Conservation (phyloP, 2,797 vertebrate species). For the Acrossocheilus wenchowensis region DNA sequence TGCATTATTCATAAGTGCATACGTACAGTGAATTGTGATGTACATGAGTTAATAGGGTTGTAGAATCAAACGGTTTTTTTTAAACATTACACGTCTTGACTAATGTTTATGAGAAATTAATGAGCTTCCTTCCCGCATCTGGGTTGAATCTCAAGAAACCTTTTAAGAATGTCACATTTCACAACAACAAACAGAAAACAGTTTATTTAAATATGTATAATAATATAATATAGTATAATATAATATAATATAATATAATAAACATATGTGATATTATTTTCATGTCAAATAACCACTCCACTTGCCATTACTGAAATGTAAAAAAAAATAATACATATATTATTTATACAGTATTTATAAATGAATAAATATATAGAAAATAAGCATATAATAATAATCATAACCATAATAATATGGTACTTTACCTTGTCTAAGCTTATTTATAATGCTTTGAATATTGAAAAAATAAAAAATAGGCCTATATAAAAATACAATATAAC, state of each 20-base stretch:
- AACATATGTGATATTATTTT: not conserved
- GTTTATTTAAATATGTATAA: not conserved
- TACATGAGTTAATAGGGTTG: constrained; percentile 12
- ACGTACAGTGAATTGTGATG: not conserved
- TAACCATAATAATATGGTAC: not conserved
- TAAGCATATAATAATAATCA: not conserved
- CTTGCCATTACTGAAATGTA: not conserved
- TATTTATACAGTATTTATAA: not conserved
- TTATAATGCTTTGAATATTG: not conserved
- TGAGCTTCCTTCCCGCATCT: not conserved
- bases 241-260: not conserved
- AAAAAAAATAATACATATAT: not conserved
- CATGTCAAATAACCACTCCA: not conserved
- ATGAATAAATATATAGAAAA: not conserved
- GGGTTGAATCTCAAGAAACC: not conserved
- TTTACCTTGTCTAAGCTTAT: not conserved
- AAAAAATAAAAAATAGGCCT: not conserved
- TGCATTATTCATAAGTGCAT: constrained; percentile 12
- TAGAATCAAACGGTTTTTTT: not conserved
- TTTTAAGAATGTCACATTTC: not conserved
- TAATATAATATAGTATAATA: too few relatives aligned
- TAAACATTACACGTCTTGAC: not conserved
- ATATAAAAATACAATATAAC: not conserved
- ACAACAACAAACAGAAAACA: not conserved
- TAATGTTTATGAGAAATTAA: constrained; percentile 6